A percentile compares a stretch with the other conserved stretches of the same genome.
Evolutionary conservation across 2,797 vertebrate genomes (phyloP).

Genomic region (Catharus ustulatus): DNA sequence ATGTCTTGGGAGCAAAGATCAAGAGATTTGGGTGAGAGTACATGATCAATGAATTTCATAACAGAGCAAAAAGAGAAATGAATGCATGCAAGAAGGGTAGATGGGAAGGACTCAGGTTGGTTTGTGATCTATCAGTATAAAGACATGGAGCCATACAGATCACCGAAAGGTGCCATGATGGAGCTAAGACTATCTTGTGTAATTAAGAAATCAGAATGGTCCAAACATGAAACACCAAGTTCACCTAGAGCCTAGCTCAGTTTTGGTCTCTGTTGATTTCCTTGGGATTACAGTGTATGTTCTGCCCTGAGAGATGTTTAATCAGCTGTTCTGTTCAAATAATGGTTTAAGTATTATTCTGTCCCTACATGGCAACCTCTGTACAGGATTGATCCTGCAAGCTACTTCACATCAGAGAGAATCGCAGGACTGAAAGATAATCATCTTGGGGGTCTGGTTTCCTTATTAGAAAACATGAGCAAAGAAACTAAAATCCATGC

Average conservation of each 20-base stretch:
- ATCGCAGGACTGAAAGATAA: not conserved
- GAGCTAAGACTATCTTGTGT: not conserved
- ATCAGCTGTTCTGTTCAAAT: not conserved
- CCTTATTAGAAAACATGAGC: not conserved
- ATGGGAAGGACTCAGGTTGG: not conserved
- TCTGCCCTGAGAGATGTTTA: not conserved
- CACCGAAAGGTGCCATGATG: not conserved
- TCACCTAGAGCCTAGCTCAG: not conserved
- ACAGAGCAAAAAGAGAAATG: not conserved
- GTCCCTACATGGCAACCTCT: not conserved
- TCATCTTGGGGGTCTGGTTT: not conserved
- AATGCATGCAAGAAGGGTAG: not conserved
- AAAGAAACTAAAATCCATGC: not conserved
- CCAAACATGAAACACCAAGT: not conserved
- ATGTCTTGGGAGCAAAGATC: not conserved
- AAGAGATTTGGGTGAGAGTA: accelerated
- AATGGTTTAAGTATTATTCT: not conserved
- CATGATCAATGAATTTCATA: not conserved
- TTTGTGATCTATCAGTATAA: not conserved
- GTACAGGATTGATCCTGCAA: not conserved
- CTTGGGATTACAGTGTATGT: not conserved
- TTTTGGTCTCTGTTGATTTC: not conserved
- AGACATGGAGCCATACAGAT: not conserved
- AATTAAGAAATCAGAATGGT: not conserved
- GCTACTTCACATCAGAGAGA: not conserved